Conservation (phyloP, 2,113 vertebrate genomes). For the Fregata magnificens region DNA sequence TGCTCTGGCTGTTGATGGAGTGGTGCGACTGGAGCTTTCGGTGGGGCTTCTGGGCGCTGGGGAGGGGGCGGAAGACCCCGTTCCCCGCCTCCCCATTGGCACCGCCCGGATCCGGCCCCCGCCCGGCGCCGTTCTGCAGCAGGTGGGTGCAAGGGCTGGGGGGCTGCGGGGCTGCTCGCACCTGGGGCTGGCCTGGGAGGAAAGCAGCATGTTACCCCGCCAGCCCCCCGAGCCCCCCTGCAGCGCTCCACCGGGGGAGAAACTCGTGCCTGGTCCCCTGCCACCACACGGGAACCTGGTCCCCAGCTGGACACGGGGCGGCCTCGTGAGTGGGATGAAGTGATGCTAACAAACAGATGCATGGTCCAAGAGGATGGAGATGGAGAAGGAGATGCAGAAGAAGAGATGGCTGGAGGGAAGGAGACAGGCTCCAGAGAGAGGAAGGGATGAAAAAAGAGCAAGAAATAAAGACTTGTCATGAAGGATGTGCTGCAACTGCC, state of each 20-base stretch:
- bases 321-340: background rate
- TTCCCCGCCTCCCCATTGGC: slow-evolving; percentile 66
- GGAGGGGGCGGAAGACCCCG: slow-evolving; percentile 66
- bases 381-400: background rate
- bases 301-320: accelerated
- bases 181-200: slow-evolving; percentile 74
- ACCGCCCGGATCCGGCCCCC: slow-evolving; percentile 38
- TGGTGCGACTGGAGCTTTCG: slow-evolving; percentile 87
- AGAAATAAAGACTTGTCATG: background rate
- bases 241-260: accelerated
- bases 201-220: background rate
- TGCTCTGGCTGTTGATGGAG: slow-evolving; percentile 90
- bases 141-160: slow-evolving; percentile 46
- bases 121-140: slow-evolving; percentile 77
- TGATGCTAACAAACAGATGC: background rate
- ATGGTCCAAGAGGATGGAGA: background rate
- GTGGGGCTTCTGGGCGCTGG: slow-evolving; percentile 71
- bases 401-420: background rate
- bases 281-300: accelerated
- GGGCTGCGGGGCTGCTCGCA: background rate
- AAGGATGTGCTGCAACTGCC: background rate
- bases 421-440: background rate
- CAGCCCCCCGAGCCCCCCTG: accelerated
- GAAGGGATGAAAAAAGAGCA: background rate
- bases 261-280: accelerated